Evolutionary conservation across 2,888 invertebrate species (phyloP).

Genomic region (Hedychridium roseum): DNA sequence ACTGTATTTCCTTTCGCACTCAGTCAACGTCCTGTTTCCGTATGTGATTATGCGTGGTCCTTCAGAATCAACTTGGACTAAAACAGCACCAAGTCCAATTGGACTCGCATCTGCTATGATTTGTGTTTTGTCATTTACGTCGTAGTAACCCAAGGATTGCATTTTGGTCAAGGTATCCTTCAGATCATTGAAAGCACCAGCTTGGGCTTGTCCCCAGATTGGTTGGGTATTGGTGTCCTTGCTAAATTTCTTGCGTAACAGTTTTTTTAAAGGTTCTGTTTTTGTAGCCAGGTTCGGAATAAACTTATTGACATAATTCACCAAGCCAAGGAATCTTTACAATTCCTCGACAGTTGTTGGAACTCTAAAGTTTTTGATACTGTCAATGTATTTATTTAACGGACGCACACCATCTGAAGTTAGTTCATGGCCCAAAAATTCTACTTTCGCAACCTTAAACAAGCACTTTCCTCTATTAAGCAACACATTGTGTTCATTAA

Average conservation of each 20-base stretch:
- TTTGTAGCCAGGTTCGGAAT: conserved; percentile 35
- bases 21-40: conserved; percentile 53
- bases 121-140: conserved; percentile 40
- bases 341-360: not conserved
- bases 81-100: conserved; percentile 46
- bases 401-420: conserved; percentile 5
- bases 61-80: conserved; percentile 39
- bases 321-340: not conserved
- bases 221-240: not conserved
- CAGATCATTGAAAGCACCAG: conserved; percentile 11
- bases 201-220: conserved; percentile 6
- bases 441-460: conserved; percentile 28
- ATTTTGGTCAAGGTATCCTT: conserved; percentile 19
- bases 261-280: conserved; percentile 30
- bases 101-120: conserved; percentile 53
- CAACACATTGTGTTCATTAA: conserved; percentile 1
- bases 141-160: conserved; percentile 44
- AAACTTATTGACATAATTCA: conserved; percentile 15
- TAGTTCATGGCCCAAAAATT: conserved; percentile 46
- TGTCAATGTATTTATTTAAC: not conserved
- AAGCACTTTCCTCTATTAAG: conserved; percentile 41
- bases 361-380: not conserved
- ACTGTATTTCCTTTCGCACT: conserved; percentile 43
- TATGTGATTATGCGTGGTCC: conserved; percentile 52
- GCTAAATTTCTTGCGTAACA: not conserved